phyloP scores from a whole-genome alignment of 2,888 invertebrate genomes.

The Lithophane leautieri region DNA sequence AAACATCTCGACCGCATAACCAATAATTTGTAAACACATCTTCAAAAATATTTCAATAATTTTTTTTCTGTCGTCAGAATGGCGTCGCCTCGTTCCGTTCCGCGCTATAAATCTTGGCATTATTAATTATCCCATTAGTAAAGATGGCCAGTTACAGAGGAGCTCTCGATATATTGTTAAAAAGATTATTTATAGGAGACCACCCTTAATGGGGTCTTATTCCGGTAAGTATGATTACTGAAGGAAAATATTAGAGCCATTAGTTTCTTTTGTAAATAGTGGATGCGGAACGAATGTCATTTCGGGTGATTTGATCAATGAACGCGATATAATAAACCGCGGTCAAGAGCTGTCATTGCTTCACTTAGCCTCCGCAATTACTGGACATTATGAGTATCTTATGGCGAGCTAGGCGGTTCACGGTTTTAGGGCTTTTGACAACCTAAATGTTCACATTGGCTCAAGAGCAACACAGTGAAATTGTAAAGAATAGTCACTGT shows the following conservation, averaged over 20 bases:
- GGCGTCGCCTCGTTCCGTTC: slow-evolving; percentile 66
- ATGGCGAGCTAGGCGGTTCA: no score
- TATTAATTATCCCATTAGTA: slow-evolving; percentile 71
- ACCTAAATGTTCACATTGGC: no score
- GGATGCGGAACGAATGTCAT: background rate
- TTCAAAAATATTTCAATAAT: slow-evolving; percentile 48
- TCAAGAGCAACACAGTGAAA: no score
- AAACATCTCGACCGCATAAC: slow-evolving; percentile 26
- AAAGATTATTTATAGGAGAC: slow-evolving; percentile 60
- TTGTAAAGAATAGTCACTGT: no score
- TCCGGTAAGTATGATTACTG: background rate
- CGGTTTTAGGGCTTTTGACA: no score
- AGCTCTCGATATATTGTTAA: slow-evolving; percentile 58
- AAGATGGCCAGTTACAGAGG: slow-evolving; percentile 52
- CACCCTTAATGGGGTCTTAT: slow-evolving; percentile 54
- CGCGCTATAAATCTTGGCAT: slow-evolving; percentile 71
- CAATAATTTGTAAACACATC: slow-evolving; percentile 41
- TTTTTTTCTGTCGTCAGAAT: slow-evolving; percentile 49
- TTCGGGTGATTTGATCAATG: background rate
- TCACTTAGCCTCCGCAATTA: background rate
- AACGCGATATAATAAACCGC: no score
- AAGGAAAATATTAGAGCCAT: slow-evolving; percentile 13
- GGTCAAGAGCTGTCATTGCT: no score
- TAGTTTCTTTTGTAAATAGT: background rate
- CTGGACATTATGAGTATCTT: background rate